A percentile compares a stretch with the other conserved stretches of the same genome.
These are phyloP conservation scores for Poecilobothrus nobilitatus DNA, from an alignment of 2,888 invertebrate species.

Conservation along the genomic window DNA sequence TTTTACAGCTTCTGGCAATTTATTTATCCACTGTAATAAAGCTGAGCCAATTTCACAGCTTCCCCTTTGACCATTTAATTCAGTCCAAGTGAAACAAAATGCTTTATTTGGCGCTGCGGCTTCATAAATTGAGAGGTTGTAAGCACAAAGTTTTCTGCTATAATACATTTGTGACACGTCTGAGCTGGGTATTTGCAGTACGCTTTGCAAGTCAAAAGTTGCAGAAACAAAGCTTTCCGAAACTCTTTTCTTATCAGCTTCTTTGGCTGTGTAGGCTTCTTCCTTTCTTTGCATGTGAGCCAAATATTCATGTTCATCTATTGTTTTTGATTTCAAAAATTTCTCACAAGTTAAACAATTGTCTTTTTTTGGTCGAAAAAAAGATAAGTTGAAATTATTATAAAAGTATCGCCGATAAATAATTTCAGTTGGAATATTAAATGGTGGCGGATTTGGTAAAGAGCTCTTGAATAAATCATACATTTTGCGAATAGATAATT, in stretches of 20 bases:
- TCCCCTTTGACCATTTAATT: constrained; percentile 13
- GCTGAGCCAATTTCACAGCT: constrained; percentile 25
- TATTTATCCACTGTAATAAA: constrained; percentile 25
- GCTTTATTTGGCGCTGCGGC: constrained; percentile 17
- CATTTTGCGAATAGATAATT: neutral
- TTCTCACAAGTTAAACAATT: too few relatives aligned
- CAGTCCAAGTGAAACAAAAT: constrained; percentile 28
- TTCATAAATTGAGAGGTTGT: constrained; percentile 33
- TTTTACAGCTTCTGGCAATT: constrained; percentile 12
- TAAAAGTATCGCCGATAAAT: constrained; percentile 7
- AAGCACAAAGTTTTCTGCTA: constrained; percentile 28
- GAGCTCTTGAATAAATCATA: neutral
- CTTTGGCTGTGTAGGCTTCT: constrained; percentile 14
- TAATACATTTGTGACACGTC: constrained; percentile 31
- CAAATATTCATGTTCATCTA: constrained; percentile 10
- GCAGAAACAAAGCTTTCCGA: constrained; percentile 24
- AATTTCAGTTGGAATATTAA: too few relatives aligned
- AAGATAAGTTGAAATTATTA: constrained; percentile 15
- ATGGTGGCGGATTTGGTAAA: neutral
- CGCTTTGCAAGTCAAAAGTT: constrained; percentile 31
- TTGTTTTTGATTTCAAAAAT: constrained; percentile 11
- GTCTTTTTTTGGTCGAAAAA: constrained; percentile 16
- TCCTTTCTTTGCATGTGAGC: constrained; percentile 14
- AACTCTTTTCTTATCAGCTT: constrained; percentile 13
- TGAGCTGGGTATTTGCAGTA: constrained; percentile 30